Percentiles rank a stretch among this genome's conserved stretches.
phyloP scores from a whole-genome alignment of 2,113 vertebrate species.

The mouse (Mus musculus) region DNA sequence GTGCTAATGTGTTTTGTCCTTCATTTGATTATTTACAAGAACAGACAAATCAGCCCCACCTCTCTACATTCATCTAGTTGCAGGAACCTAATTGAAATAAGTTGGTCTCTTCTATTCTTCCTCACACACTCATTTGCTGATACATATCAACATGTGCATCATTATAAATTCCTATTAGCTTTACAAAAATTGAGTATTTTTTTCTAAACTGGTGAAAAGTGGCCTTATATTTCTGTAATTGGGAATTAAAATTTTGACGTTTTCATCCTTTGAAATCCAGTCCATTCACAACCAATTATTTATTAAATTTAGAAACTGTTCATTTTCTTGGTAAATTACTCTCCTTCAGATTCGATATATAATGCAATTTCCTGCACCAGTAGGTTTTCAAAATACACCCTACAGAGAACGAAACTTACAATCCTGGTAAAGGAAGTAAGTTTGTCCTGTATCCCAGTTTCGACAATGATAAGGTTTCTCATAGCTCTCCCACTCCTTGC shows the following conservation, averaged over 20 bases:
- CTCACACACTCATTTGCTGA: neutral
- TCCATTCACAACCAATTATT: slow-evolving; percentile 64
- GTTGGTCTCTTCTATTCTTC: neutral
- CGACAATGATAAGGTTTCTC: slow-evolving; percentile 26
- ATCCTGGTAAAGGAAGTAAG: slow-evolving; percentile 65
- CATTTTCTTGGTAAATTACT: slow-evolving; percentile 73
- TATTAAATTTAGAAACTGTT: slow-evolving; percentile 77
- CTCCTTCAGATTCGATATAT: slow-evolving; percentile 3
- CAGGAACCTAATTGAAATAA: neutral
- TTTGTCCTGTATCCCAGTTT: slow-evolving; percentile 4
- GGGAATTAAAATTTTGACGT: slow-evolving; percentile 64
- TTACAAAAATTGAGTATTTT: neutral
- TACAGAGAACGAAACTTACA: slow-evolving; percentile 59
- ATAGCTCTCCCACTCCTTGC: slow-evolving; percentile 54
- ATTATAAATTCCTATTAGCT: neutral
- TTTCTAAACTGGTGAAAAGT: slow-evolving; percentile 62
- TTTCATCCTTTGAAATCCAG: slow-evolving; percentile 68
- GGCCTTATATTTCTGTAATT: slow-evolving; percentile 71
- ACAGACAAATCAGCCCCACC: neutral
- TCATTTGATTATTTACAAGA: slow-evolving; percentile 20
- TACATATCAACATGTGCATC: neutral
- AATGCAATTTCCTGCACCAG: slow-evolving; percentile 42
- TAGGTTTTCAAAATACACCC: slow-evolving; percentile 29
- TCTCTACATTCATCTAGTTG: neutral
- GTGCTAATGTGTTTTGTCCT: neutral